A percentile compares a stretch with the other conserved stretches of the same genome.
These are phyloP conservation scores for Hydriomena furcata DNA, from an alignment of 2,888 invertebrate genomes.

Conservation along the genomic window DNA sequence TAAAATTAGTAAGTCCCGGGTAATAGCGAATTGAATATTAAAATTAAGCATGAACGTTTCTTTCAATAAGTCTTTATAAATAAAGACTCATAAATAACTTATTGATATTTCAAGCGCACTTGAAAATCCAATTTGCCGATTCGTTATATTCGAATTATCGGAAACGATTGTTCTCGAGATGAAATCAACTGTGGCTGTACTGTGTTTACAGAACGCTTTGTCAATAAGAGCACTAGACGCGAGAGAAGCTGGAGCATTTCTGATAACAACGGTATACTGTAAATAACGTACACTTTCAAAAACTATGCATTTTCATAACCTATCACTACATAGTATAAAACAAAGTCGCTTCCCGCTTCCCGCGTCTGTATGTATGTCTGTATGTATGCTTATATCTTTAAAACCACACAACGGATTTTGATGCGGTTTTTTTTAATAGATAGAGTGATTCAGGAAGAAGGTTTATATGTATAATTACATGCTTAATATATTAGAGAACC, in stretches of 20 bases:
- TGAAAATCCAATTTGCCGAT: conserved; percentile 22
- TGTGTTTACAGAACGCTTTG: conserved; percentile 14
- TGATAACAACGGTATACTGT: conserved; percentile 3
- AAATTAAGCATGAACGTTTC: not conserved
- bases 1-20: too few relatives aligned
- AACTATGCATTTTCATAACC: too few relatives aligned
- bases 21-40: not conserved
- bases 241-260: not conserved
- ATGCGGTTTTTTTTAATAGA: too few relatives aligned
- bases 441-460: too few relatives aligned
- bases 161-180: conserved; percentile 26
- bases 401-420: too few relatives aligned
- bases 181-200: conserved; percentile 25
- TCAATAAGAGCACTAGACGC: conserved; percentile 5
- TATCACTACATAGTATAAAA: too few relatives aligned
- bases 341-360: too few relatives aligned
- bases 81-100: conserved; percentile 14
- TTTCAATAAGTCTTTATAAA: conserved; percentile 6
- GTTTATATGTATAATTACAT: too few relatives aligned
- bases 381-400: too few relatives aligned
- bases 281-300: not conserved
- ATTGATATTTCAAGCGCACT: conserved; percentile 18
- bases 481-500: too few relatives aligned
- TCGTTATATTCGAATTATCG: conserved; percentile 24
- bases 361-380: too few relatives aligned